Evolutionary conservation across 2,113 vertebrate species (phyloP), one percentile per base, ranked within the genome.

Genomic region (Psittacula cyanocephala): DNA sequence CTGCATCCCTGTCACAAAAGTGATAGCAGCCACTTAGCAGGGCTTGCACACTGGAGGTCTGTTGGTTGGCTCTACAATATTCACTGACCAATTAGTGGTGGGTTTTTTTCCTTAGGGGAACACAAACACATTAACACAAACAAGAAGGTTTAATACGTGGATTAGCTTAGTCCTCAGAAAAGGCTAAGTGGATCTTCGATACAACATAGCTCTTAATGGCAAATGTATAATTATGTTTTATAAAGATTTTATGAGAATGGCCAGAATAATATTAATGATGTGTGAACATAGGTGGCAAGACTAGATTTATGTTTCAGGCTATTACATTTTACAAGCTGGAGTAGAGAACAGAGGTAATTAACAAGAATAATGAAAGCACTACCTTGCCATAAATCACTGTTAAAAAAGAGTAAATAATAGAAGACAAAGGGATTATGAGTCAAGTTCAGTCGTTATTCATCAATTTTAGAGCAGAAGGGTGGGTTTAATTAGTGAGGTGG

Each of bases 321-420:
- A 97, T 96, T 97, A 95, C 88, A 91, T 96, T 94, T 96, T 96
- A 93, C 95, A 93, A 95, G 95, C 86, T 75, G 84, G 88, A 91
- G 81, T 29, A 75, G 79, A 80, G 95, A 88, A 88, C 72, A 80
- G 81, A 91, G 86, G 90, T 96, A 97, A 97, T 97, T 97, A 97
- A 95, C 86, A 94, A 94, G 94, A 97, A 95, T 97, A 96, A 97
- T 96, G 95, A 86, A 96, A 95, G 67, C 29, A 65, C 89, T 86
- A 89, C 92, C 89, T 90, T 92, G 71, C 70, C 22, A 94, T 97
- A 96, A 95, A 97, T 97, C 94, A 93, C 86, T 88, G 89, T 91
- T 96, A 49, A 91, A 95, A 94, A 90, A 96, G 93, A 95, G 95
- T 96, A 97, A 97, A 97, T 97, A 97, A 95, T 90, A 92, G 89